Base-by-base conservation (phyloP, 92 coral and sea anemone genomes). In the Zoanthus gigantus region DNA sequence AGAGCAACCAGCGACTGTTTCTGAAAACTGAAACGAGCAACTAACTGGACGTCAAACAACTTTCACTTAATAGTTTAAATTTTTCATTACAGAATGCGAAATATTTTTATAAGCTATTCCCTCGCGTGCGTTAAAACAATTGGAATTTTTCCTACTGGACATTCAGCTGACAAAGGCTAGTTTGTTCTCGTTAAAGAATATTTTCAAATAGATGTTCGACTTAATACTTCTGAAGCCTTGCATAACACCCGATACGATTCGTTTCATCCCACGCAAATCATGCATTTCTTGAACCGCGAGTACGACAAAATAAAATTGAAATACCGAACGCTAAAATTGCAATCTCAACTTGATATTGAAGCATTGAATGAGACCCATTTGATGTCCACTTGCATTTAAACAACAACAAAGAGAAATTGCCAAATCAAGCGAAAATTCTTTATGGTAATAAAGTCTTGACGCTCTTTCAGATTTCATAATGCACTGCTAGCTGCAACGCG, bases 131-230 rank as follows among this genome's bases (percentile, higher is more conserved):
- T 11, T 58, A 58, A 11, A 58, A 58, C n/a, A 14, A 11, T 58
- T 58, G 7, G 6, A 0, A 1, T 58, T 10, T 58, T 58, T 58
- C n/a, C 6, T 58, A 14, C 11, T 58, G 16, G 28, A 11, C 66
- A n/a, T 58, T 58, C n/a, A 58, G 66, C 66, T 58, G 66, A 58
- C 66, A 58, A 58, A 58, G 58, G n/a, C n/a, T 58, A 58, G 66
- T 58, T 18, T 53, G 58, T 53, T 53, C 58, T 53, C 66, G n/a
- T 58, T 14, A 5, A 58, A 58, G 66, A 58, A 58, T 5, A 58
- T 14, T 58, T 58, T 58, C n/a, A 11, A 58, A n/a, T 58, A 58
- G 2, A 58, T n/a, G 66, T 14, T 58, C 12, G 56, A 11, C 2
- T 5, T 11, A 63, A 4, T 63, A 7, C 69, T n/a, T 23, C 10